Conservation (phyloP, 2,113 vertebrate species). For the Dicentrarchus labrax region DNA sequence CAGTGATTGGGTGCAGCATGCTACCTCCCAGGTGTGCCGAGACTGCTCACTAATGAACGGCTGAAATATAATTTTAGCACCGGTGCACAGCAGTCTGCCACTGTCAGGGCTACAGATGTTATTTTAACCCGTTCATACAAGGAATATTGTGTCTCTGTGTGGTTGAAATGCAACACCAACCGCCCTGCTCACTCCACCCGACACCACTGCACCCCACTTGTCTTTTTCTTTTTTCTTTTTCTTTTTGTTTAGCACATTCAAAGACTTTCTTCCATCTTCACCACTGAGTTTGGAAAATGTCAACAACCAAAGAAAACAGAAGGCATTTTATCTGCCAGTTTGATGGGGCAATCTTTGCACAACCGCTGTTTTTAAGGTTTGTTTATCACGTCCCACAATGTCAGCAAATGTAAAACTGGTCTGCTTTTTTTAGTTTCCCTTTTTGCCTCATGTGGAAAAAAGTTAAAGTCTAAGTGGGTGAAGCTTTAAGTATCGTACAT, state of each 20-base stretch:
- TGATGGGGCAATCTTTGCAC: constrained; percentile 49
- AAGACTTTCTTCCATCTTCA: constrained; percentile 19
- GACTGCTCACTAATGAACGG: constrained; percentile 46
- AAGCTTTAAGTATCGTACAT: constrained; percentile 77
- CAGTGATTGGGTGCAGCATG: constrained; percentile 30
- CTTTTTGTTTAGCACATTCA: constrained; percentile 9
- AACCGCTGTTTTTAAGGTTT: constrained; percentile 28
- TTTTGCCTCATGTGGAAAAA: constrained; percentile 63
- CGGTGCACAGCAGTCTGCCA: constrained; percentile 9
- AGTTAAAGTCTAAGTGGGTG: constrained; percentile 67
- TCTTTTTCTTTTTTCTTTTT: not conserved
- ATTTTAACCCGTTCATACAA: constrained; percentile 33
- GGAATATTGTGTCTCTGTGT: constrained; percentile 26
- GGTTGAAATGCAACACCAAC: not conserved
- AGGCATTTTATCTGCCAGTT: constrained; percentile 61
- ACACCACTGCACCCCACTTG: not conserved
- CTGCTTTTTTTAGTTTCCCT: constrained; percentile 48
- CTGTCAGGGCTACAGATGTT: constrained; percentile 29
- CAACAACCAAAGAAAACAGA: constrained; percentile 55
- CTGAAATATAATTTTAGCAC: constrained; percentile 40
- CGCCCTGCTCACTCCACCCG: not conserved
- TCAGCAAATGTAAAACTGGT: constrained; percentile 50
- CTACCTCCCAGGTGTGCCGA: constrained; percentile 36
- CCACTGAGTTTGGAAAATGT: constrained; percentile 50
- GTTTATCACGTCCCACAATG: constrained; percentile 42